These are phyloP conservation scores for Drosophila antonietae DNA, from an alignment of 2,888 invertebrate genomes.

Conservation along the genomic window DNA sequence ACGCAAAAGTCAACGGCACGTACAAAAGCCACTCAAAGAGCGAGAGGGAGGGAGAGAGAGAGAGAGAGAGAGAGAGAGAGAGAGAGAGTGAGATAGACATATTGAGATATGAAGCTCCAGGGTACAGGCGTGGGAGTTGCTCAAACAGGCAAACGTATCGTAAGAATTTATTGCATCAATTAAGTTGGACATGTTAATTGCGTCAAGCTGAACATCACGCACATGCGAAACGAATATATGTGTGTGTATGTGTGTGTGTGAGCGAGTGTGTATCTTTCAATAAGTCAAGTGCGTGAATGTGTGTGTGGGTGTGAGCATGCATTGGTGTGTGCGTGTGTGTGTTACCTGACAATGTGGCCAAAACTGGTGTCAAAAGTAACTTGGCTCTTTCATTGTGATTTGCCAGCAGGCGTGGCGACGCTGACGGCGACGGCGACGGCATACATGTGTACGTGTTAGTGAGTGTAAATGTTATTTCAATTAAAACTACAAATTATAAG, in stretches of 20 bases:
- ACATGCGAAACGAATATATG: constrained; percentile 48
- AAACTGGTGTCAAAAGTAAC: constrained; percentile 66
- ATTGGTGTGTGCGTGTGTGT: constrained; percentile 14
- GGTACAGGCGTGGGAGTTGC: constrained; percentile 3
- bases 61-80: neutral
- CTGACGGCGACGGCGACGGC: neutral
- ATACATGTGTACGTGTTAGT: constrained; percentile 38
- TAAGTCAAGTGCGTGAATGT: constrained; percentile 17
- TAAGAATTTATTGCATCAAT: constrained; percentile 81
- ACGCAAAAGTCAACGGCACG: constrained; percentile 72
- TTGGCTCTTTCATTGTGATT: constrained; percentile 68
- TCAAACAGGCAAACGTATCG: constrained; percentile 38
- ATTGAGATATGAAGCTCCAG: constrained; percentile 6
- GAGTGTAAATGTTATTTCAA: constrained; percentile 68
- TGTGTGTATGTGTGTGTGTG: constrained; percentile 3
- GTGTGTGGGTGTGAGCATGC: constrained; percentile 3
- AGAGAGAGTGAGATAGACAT: neutral
- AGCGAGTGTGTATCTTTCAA: constrained; percentile 15
- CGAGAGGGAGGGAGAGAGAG: constrained; percentile 1
- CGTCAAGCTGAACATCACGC: constrained; percentile 81
- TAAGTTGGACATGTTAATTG: constrained; percentile 81
- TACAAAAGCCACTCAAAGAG: constrained; percentile 56
- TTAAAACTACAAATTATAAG: constrained; percentile 55
- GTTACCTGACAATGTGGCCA: constrained; percentile 58
- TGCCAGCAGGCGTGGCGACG: constrained; percentile 17